These are phyloP conservation scores for Nomia melanderi DNA, from an alignment of 1,140 invertebrate species.

Conservation along the genomic window DNA sequence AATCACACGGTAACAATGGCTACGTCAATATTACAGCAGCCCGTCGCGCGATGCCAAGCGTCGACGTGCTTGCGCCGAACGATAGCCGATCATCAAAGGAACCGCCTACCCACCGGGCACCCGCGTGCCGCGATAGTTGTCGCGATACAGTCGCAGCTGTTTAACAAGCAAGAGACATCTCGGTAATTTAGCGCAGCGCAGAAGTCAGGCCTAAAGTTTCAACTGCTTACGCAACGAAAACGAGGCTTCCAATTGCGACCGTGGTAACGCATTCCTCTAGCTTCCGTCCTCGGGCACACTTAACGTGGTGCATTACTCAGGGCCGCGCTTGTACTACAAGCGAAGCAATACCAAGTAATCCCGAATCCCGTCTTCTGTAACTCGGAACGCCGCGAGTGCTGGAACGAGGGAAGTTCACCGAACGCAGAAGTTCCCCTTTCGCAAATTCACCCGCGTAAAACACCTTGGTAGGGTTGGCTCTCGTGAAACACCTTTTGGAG, in stretches of 20 bases:
- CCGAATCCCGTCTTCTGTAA: background rate
- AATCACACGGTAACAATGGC: too few species aligned
- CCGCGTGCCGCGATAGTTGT: background rate
- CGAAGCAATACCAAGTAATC: background rate
- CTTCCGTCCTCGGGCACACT: background rate
- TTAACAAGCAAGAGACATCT: background rate
- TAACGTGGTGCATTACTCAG: background rate
- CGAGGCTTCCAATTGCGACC: background rate
- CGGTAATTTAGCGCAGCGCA: background rate
- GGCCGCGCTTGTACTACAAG: background rate
- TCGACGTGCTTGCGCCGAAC: too few species aligned
- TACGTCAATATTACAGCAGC: too few species aligned
- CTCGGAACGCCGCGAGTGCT: background rate
- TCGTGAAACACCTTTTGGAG: too few species aligned
- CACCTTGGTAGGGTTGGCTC: background rate
- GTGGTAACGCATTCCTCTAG: background rate
- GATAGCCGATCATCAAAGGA: too few species aligned
- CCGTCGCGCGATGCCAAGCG: too few species aligned
- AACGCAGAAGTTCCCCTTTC: conserved; percentile 13
- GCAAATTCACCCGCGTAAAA: too few species aligned
- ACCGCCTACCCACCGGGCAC: too few species aligned
- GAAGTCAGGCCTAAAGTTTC: background rate
- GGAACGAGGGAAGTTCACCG: conserved; percentile 18
- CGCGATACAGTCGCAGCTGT: background rate
- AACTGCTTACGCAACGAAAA: background rate